Evolutionary conservation across 2,797 vertebrate species (phyloP).

Genomic region (Chloroceryle inda): DNA sequence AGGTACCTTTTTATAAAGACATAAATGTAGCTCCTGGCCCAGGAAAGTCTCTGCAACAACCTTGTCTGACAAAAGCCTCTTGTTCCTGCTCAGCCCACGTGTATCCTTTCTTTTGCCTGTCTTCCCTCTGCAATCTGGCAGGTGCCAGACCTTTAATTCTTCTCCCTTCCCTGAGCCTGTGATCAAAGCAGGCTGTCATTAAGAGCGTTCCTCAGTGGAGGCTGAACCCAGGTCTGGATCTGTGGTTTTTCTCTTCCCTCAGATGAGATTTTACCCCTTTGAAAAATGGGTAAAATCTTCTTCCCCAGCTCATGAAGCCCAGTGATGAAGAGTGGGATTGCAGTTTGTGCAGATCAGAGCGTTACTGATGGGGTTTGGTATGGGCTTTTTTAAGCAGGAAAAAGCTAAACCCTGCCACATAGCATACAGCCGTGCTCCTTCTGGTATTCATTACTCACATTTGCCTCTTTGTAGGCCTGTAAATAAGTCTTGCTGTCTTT

Average conservation of each 20-base stretch:
- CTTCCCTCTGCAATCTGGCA: not conserved
- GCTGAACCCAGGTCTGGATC: not conserved
- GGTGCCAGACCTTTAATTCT: not conserved
- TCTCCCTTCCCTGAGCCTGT: not conserved
- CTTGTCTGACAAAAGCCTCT: not conserved
- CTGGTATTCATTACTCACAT: not conserved
- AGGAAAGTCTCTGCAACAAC: not conserved
- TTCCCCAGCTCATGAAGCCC: not conserved
- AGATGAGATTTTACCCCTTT: not conserved
- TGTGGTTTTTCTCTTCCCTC: not conserved
- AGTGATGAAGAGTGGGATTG: not conserved
- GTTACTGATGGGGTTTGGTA: not conserved
- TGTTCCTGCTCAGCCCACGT: not conserved
- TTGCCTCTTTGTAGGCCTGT: not conserved
- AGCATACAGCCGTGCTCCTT: not conserved
- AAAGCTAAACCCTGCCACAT: not conserved
- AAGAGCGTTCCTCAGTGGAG: accelerated
- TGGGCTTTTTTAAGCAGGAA: not conserved
- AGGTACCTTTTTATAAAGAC: not conserved
- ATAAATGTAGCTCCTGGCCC: not conserved
- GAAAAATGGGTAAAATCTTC: not conserved
- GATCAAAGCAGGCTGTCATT: not conserved
- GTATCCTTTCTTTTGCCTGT: not conserved
- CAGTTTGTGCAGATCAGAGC: not conserved
- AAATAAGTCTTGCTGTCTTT: not conserved